Evolutionary conservation across 2,797 vertebrate genomes (phyloP).

Genomic region (Sciaenops ocellatus): DNA sequence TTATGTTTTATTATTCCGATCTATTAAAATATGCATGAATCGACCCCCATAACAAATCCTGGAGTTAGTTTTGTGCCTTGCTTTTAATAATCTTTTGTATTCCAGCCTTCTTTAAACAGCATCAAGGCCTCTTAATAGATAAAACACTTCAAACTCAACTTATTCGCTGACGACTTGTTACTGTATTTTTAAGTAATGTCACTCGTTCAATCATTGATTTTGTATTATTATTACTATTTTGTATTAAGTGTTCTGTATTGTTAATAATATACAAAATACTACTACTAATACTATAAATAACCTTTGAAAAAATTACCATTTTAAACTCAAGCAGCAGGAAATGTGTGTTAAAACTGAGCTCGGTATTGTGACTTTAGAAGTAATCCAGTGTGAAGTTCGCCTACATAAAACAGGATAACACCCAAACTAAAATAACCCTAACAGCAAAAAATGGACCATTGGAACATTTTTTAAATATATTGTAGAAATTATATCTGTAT

Average conservation of each 20-base stretch:
- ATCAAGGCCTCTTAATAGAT: neutral
- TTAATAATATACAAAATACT: neutral
- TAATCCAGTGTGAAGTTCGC: neutral
- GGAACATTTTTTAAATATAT: neutral
- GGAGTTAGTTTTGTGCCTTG: neutral
- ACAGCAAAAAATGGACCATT: neutral
- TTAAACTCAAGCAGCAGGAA: neutral
- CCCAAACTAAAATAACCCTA: too few species aligned
- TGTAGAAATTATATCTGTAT: neutral
- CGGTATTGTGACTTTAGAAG: neutral
- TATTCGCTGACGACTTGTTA: slow-evolving; percentile 49
- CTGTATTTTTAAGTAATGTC: slow-evolving; percentile 7
- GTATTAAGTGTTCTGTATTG: neutral
- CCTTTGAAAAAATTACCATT: neutral
- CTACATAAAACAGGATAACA: neutral
- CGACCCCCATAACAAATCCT: neutral
- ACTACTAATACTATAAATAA: neutral
- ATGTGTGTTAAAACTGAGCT: neutral
- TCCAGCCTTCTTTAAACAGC: neutral
- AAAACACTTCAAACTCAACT: slow-evolving; percentile 3
- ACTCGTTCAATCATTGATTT: too few species aligned
- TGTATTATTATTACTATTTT: neutral
- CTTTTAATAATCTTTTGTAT: slow-evolving; percentile 2
- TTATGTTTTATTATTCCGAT: neutral
- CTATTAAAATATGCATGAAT: neutral